Evolutionary conservation across 2,113 vertebrate species (phyloP).

Genomic region (Microcebus ravelobensis): DNA sequence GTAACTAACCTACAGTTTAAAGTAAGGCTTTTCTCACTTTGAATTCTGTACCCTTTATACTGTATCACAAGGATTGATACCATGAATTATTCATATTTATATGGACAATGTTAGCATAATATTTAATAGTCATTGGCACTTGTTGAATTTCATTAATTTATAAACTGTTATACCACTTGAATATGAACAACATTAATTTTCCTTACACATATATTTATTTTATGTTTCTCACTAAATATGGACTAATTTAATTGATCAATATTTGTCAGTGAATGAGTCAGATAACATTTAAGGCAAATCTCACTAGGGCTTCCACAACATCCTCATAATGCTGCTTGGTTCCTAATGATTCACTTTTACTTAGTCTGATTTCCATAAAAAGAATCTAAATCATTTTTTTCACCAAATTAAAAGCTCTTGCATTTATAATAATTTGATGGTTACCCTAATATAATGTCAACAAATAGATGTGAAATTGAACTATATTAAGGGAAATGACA

Average conservation of each 20-base stretch:
- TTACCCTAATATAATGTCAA: neutral
- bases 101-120: neutral
- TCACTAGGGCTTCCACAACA: neutral
- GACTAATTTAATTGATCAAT: neutral
- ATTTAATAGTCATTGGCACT: neutral
- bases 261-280: neutral
- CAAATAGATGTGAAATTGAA: neutral
- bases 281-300: neutral
- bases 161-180: neutral
- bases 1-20: neutral
- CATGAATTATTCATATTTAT: neutral
- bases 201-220: neutral
- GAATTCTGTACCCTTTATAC: neutral
- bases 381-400: neutral
- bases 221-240: neutral
- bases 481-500: conserved; percentile 35
- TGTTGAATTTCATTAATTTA: neutral
- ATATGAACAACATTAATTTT: neutral
- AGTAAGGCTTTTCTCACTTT: neutral
- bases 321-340: neutral
- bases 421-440: neutral
- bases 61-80: fast-evolving
- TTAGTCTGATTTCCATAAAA: neutral
- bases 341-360: neutral
- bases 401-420: neutral